These are phyloP conservation scores for Phylloscopus collybita DNA, from an alignment of 2,797 vertebrate genomes.

Conservation along the genomic window DNA sequence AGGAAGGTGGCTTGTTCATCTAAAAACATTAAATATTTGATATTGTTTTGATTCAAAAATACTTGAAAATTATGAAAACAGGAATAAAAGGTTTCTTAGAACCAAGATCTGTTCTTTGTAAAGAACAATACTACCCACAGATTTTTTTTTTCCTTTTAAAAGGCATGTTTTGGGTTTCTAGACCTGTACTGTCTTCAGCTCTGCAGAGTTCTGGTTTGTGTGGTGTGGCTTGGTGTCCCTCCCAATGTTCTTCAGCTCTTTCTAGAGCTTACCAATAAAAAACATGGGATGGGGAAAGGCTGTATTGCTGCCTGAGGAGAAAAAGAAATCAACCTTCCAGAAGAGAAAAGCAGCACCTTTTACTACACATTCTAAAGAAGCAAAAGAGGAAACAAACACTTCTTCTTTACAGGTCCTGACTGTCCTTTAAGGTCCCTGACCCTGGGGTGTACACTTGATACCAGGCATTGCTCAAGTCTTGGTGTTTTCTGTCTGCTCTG, in stretches of 20 bases:
- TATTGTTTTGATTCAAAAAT: background rate
- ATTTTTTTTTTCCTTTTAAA: background rate
- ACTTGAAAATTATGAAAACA: background rate
- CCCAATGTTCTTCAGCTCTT: background rate
- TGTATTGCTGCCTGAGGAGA: background rate
- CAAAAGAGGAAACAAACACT: constrained; percentile 55
- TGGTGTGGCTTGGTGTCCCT: background rate
- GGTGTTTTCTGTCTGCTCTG: constrained; percentile 37
- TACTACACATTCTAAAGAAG: constrained; percentile 29
- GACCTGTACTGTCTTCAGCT: background rate
- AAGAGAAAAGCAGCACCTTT: background rate
- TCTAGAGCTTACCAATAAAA: background rate
- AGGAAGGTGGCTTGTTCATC: background rate
- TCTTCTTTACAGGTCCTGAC: constrained; percentile 53
- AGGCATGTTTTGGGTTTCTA: background rate
- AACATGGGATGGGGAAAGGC: background rate
- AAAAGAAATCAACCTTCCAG: background rate
- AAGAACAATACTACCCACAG: background rate
- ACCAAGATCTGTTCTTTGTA: background rate
- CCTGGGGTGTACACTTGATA: constrained; percentile 35
- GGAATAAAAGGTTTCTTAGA: background rate
- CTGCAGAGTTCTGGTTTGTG: background rate
- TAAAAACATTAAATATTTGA: background rate
- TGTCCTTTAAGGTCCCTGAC: constrained; percentile 73
- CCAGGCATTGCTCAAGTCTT: constrained; percentile 29